phyloP scores from a whole-genome alignment of 2,113 vertebrate species.

The Bambusicola thoracicus region DNA sequence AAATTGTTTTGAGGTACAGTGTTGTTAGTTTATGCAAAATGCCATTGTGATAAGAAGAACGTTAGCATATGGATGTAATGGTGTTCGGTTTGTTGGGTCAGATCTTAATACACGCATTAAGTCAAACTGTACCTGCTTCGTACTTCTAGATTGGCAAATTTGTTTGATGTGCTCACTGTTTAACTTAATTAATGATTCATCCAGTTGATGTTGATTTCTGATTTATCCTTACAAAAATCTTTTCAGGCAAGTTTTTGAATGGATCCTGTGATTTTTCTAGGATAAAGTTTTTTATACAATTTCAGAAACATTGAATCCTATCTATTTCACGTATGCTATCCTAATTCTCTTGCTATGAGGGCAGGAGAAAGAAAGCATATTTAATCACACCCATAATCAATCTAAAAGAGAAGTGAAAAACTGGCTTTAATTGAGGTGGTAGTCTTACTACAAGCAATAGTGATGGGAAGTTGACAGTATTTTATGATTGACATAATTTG shows the following conservation, averaged over 20 bases:
- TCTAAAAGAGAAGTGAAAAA: neutral
- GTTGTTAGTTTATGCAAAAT: neutral
- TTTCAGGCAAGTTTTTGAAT: neutral
- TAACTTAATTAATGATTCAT: neutral
- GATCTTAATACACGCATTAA: neutral
- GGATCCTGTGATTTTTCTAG: neutral
- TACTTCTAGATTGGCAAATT: neutral
- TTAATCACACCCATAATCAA: neutral
- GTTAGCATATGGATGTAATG: fast-evolving
- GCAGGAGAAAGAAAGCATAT: neutral
- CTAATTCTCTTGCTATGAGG: neutral
- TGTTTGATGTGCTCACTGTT: neutral
- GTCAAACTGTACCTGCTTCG: neutral
- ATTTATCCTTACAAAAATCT: neutral
- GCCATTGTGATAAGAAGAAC: neutral
- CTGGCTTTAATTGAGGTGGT: neutral
- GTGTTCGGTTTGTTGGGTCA: neutral
- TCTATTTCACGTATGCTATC: neutral
- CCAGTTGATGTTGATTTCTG: neutral
- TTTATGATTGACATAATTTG: neutral
- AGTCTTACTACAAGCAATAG: neutral
- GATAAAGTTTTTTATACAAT: neutral
- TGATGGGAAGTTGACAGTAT: neutral
- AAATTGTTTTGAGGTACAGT: neutral
- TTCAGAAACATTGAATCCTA: neutral